phyloP scores from a whole-genome alignment of 2,797 vertebrate genomes.

The Takifugu ocellatus region DNA sequence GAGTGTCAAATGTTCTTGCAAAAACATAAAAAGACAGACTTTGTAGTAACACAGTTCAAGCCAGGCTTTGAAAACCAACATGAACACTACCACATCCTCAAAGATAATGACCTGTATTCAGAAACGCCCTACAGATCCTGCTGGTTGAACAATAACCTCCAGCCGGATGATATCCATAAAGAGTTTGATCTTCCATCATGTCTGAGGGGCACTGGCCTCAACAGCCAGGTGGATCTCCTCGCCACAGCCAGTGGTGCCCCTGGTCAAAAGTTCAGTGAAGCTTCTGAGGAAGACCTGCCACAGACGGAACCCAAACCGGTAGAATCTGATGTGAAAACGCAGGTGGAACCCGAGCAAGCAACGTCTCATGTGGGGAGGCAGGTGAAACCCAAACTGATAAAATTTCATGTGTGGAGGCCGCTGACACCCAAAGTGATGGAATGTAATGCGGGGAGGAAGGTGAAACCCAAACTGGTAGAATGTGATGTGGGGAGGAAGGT shows the following conservation, averaged over 20 bases:
- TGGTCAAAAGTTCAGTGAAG: conserved; percentile 1
- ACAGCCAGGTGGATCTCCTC: not conserved
- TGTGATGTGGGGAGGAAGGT: too few species aligned
- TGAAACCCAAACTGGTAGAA: too few species aligned
- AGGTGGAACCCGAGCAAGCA: not conserved
- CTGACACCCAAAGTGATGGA: too few species aligned
- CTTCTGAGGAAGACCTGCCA: not conserved
- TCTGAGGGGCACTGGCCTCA: conserved; percentile 7
- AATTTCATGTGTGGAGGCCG: too few species aligned
- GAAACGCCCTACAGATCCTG: conserved; percentile 55
- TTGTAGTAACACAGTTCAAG: conserved; percentile 44
- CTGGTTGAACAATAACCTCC: conserved; percentile 67
- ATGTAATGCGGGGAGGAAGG: too few species aligned
- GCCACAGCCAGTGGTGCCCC: not conserved
- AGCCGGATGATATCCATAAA: conserved; percentile 69
- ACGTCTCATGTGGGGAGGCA: too few species aligned
- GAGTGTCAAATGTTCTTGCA: too few species aligned
- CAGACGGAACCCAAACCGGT: not conserved
- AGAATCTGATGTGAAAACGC: conserved; percentile 4
- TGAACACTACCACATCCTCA: conserved; percentile 39
- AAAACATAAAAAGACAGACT: not conserved
- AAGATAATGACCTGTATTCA: conserved; percentile 37
- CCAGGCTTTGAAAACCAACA: not conserved
- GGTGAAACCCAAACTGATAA: too few species aligned
- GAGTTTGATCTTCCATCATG: conserved; percentile 57